phyloP scores from a whole-genome alignment of 1,140 invertebrate genomes.

The Mycetomoellerius zeteki region DNA sequence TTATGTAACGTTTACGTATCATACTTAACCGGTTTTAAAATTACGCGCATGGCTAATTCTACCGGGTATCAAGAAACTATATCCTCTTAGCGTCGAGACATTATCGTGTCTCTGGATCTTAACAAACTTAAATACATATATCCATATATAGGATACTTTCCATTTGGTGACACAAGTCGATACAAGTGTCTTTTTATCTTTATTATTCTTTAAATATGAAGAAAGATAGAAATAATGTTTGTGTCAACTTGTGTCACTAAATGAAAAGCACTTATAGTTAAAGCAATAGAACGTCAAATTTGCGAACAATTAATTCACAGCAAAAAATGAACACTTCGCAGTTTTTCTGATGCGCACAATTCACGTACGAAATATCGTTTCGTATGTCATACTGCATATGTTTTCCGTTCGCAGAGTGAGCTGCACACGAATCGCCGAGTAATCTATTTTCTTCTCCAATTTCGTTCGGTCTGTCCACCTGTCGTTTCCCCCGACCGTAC shows the following conservation, averaged over 20 bases:
- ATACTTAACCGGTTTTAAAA: background rate
- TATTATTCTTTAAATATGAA: too few relatives aligned
- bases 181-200: too few relatives aligned
- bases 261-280: too few relatives aligned
- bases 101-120: too few relatives aligned
- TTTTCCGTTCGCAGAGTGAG: background rate
- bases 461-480: conserved; percentile 10
- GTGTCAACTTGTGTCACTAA: too few relatives aligned
- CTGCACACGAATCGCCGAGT: conserved; percentile 8
- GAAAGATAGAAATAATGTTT: too few relatives aligned
- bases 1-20: conserved; percentile 24
- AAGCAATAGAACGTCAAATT: background rate
- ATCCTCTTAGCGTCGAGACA: too few relatives aligned
- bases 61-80: conserved; percentile 1
- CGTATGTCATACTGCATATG: background rate
- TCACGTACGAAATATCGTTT: conserved; percentile 1
- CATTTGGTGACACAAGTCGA: too few relatives aligned
- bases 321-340: background rate
- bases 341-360: background rate
- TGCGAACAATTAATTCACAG: background rate
- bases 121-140: background rate
- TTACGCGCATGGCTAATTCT: conserved; percentile 3
- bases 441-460: conserved; percentile 42
- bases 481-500: background rate
- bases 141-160: background rate